Evolutionary conservation across 1,140 invertebrate genomes (phyloP), one percentile per base, ranked within the genome.

Genomic region (Zelostemma sp.): DNA sequence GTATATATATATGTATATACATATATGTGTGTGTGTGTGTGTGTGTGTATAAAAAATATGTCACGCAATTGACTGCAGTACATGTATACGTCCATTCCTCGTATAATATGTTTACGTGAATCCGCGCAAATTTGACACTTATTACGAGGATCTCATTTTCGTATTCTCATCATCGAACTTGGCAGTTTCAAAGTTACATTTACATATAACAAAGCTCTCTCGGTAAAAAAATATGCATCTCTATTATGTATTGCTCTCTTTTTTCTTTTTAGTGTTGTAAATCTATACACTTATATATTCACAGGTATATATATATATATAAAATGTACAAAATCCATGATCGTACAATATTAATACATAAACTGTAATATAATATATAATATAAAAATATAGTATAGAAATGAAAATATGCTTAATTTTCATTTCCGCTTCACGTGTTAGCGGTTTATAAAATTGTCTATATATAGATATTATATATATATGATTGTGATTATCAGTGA

Each of bases 71-170:
- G 35, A 38, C 35, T 38, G 14, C n/a, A n/a, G n/a, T 38, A 2
- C 35, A 38, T 11, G 14, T 38, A 11, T 38, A 38, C 35, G 35
- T 38, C 11, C 14, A 12, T 38, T 38, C 9, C 9, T 38, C 14
- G 35, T 38, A 11, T n/a, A n/a, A n/a, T n/a, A 38, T 12, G 35
- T 12, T 38, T 3, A 8, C 45, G 18, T 58, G 45, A 40, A 45
- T 19, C 43, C 40, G n/a, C 40, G 45, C 17, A 57, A 11, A 38
- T 38, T 48, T 57, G 45, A 57, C 45, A 57, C 55, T 33, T 40
- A 48, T 25, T 46, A 25, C 41, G 31, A 40, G 31, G n/a, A 12
- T 56, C 33, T 9, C 18, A 18, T 21, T 46, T 57, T 31, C 18
- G 8, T 28, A 21, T 43, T 9, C 25, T 43, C 18, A 43, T 54